These are phyloP conservation scores for Sarcophaga subvicina DNA, from an alignment of 2,888 invertebrate species.

Conservation along the genomic window DNA sequence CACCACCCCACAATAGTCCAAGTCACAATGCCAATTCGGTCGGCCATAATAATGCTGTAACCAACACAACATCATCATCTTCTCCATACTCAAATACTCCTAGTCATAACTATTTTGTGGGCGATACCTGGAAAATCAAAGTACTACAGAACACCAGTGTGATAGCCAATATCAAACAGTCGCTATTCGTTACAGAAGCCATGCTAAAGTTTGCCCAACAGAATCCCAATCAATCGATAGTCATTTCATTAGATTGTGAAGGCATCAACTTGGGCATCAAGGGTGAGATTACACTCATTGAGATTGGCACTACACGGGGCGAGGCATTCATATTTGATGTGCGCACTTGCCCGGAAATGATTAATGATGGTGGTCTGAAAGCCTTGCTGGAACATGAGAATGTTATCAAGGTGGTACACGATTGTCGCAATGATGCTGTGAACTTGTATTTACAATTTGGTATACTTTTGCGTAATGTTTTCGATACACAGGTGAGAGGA, in stretches of 20 bases:
- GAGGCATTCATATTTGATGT: constrained; percentile 94
- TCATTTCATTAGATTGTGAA: constrained; percentile 95
- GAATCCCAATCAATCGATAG: constrained; percentile 83
- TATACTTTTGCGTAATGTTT: constrained; percentile 91
- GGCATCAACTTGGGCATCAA: constrained; percentile 95
- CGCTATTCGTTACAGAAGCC: constrained; percentile 89
- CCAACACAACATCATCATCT: constrained; percentile 15
- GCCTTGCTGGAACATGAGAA: constrained; percentile 90
- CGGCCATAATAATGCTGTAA: constrained; percentile 46
- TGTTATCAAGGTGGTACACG: constrained; percentile 95
- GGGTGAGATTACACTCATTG: constrained; percentile 93
- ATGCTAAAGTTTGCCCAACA: constrained; percentile 84
- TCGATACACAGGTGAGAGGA: constrained; percentile 90
- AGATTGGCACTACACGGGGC: constrained; percentile 91
- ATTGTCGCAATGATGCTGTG: constrained; percentile 95
- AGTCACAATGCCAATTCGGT: constrained; percentile 72
- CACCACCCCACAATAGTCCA: constrained; percentile 79
- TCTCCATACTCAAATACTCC: constrained; percentile 74
- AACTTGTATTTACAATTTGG: constrained; percentile 94
- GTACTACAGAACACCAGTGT: constrained; percentile 92
- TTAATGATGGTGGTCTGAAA: constrained; percentile 90
- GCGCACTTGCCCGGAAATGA: constrained; percentile 90
- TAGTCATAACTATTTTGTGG: constrained; percentile 82
- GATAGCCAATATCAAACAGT: constrained; percentile 90
- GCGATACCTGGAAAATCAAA: constrained; percentile 91